phyloP scores from a whole-genome alignment of 1,140 invertebrate species.

The Lepidurus packardi region DNA sequence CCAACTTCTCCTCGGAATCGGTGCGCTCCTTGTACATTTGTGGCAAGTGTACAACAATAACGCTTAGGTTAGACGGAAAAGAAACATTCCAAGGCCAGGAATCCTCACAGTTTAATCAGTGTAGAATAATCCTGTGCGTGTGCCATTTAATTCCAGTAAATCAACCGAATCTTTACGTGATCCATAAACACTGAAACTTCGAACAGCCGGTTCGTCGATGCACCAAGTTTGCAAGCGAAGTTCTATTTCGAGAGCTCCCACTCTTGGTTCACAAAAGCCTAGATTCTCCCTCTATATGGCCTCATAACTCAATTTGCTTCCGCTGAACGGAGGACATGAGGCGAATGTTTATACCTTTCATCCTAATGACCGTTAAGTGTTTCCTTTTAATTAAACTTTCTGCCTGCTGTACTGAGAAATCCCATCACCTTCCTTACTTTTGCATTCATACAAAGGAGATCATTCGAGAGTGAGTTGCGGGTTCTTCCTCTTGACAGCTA shows the following conservation, averaged over 20 bases:
- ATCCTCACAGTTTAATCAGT: neutral
- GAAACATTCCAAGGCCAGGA: neutral
- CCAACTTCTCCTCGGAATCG: too few relatives aligned
- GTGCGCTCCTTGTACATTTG: too few relatives aligned
- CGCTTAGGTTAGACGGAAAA: slow-evolving; percentile 9
- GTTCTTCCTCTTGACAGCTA: neutral
- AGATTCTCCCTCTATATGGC: neutral
- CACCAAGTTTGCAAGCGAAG: too few relatives aligned
- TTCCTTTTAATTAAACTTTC: neutral
- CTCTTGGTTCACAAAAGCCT: neutral
- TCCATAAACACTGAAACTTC: neutral
- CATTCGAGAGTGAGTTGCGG: slow-evolving; percentile 1
- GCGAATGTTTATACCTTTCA: slow-evolving; percentile 2
- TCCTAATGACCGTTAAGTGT: slow-evolving; percentile 11
- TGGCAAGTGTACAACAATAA: neutral
- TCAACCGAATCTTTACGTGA: neutral
- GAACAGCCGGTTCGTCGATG: too few relatives aligned
- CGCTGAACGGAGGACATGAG: neutral
- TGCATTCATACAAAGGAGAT: neutral
- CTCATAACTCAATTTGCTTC: neutral
- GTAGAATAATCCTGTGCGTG: neutral
- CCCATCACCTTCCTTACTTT: neutral
- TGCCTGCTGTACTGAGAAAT: neutral
- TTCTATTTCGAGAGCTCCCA: too few relatives aligned
- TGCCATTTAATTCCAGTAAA: neutral